Percentiles rank a stretch among this genome's conserved stretches.
These are phyloP conservation scores for Lapara coniferarum DNA, from an alignment of 2,888 invertebrate genomes.

Conservation along the genomic window DNA sequence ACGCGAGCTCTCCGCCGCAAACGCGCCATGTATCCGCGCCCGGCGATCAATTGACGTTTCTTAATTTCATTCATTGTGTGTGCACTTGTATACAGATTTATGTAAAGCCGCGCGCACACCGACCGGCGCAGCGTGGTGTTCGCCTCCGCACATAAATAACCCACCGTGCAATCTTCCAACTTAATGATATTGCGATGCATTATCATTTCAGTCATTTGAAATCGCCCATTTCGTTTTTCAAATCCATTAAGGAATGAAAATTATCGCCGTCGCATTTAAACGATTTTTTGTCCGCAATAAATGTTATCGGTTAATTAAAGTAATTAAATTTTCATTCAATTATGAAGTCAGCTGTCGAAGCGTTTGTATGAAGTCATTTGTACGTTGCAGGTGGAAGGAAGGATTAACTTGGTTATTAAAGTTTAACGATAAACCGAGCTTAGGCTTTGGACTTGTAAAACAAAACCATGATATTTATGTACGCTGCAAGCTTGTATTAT, in stretches of 20 bases:
- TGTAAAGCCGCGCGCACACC: constrained; percentile 55
- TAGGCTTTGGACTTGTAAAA: not conserved
- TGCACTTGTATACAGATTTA: constrained; percentile 45
- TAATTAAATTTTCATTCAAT: constrained; percentile 43
- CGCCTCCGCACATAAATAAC: constrained; percentile 64
- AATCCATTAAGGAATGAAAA: constrained; percentile 43
- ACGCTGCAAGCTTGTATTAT: constrained; percentile 31
- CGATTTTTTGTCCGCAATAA: constrained; percentile 38
- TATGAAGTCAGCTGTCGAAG: constrained; percentile 9
- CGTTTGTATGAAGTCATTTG: constrained; percentile 7
- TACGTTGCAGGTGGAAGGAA: constrained; percentile 3
- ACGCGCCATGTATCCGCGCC: constrained; percentile 43
- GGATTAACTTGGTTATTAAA: not conserved
- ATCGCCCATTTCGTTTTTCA: constrained; percentile 57
- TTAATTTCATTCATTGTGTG: constrained; percentile 43
- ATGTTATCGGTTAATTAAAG: constrained; percentile 40
- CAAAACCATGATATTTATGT: not conserved
- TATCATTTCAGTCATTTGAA: constrained; percentile 61
- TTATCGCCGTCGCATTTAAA: constrained; percentile 40
- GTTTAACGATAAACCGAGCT: not conserved
- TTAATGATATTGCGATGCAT: constrained; percentile 70
- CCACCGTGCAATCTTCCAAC: constrained; percentile 60
- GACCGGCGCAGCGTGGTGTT: constrained; percentile 45
- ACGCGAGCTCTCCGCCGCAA: constrained; percentile 44
- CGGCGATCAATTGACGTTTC: constrained; percentile 52